Conservation (phyloP, 2,797 vertebrate genomes). For the Pseudochirops cupreus region DNA sequence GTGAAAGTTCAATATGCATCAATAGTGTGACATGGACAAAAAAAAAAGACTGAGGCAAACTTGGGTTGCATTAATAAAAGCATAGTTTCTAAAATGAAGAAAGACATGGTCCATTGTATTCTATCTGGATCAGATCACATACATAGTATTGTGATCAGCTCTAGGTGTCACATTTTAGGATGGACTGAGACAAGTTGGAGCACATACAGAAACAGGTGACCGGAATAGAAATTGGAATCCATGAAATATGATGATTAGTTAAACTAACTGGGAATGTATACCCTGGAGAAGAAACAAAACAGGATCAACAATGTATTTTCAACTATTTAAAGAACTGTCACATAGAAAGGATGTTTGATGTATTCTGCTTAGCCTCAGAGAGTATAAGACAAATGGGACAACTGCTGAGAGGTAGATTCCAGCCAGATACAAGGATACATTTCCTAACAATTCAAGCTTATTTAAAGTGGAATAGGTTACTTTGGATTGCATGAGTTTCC, state of each 20-base stretch:
- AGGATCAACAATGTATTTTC: neutral
- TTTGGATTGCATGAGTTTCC: neutral
- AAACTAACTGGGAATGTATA: neutral
- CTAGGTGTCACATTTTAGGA: neutral
- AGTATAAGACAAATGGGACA: neutral
- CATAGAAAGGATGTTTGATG: neutral
- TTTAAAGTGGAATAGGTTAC: neutral
- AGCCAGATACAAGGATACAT: neutral
- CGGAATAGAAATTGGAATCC: neutral
- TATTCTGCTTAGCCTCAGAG: neutral
- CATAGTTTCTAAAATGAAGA: neutral
- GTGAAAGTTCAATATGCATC: neutral
- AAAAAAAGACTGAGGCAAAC: neutral
- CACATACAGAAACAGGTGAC: neutral
- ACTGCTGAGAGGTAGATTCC: neutral
- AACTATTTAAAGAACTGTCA: neutral
- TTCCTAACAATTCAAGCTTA: neutral
- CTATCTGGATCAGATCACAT: neutral
- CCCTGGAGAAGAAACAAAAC: neutral
- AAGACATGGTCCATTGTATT: neutral
- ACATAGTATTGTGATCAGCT: neutral
- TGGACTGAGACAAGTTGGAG: neutral
- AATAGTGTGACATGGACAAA: neutral
- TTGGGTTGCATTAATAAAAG: neutral
- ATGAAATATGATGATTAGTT: neutral